phyloP scores from a whole-genome alignment of 1,140 invertebrate species.

The Marisa cornuarietis region DNA sequence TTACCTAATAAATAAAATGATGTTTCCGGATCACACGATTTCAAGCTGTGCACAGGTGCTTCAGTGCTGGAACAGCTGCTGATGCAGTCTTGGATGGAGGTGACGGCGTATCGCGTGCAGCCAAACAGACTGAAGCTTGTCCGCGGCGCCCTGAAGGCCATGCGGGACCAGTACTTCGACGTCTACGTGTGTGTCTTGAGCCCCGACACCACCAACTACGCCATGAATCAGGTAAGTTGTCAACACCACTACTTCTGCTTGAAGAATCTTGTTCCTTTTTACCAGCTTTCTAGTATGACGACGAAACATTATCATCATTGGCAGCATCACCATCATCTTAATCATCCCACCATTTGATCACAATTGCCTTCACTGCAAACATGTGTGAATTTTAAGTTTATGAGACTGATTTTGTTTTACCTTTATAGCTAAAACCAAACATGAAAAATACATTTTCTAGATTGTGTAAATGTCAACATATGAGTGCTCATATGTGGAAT shows the following conservation, averaged over 20 bases:
- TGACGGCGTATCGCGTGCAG: constrained; percentile 33
- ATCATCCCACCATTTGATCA: background rate
- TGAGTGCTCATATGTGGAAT: no score
- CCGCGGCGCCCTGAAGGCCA: constrained; percentile 32
- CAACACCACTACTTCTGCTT: background rate
- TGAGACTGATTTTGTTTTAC: no score
- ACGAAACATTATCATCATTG: no score
- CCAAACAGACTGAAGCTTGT: constrained; percentile 23
- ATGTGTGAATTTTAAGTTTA: background rate
- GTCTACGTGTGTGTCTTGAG: constrained; percentile 37
- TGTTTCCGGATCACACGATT: no score
- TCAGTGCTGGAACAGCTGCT: constrained; percentile 33
- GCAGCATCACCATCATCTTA: background rate
- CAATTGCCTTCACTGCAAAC: background rate
- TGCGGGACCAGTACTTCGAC: constrained; percentile 39
- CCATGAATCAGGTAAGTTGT: constrained; percentile 44
- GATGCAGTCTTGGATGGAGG: constrained; percentile 27
- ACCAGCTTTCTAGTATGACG: background rate
- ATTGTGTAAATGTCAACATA: no score
- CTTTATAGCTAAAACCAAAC: no score
- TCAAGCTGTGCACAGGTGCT: constrained; percentile 24
- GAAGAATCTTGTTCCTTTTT: background rate
- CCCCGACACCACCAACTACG: constrained; percentile 29
- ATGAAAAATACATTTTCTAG: no score
- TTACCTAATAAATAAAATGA: no score